Conservation (phyloP, 1,140 invertebrate genomes). For the Drosophila carrolli region DNA sequence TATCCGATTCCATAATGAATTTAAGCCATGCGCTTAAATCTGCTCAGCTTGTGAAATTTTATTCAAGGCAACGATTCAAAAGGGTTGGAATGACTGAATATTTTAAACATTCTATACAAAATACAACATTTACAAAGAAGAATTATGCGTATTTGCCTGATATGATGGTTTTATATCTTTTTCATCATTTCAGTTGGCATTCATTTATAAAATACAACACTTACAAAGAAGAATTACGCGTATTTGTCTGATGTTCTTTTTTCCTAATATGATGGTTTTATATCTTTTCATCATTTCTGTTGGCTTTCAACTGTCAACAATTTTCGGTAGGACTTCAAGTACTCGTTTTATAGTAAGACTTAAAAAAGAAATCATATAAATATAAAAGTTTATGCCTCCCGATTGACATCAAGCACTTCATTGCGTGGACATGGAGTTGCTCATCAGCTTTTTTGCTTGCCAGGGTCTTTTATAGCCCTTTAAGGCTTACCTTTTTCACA, state of each 20-base stretch:
- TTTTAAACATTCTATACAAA: too few relatives aligned
- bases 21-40: background rate
- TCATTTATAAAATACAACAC: too few relatives aligned
- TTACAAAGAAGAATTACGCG: too few relatives aligned
- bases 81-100: too few relatives aligned
- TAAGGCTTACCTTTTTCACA: constrained; percentile 23
- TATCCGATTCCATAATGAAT: constrained; percentile 16
- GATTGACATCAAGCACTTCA: constrained; percentile 1
- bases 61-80: background rate
- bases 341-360: background rate
- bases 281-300: too few relatives aligned
- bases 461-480: constrained; percentile 18
- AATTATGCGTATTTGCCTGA: too few relatives aligned
- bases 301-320: too few relatives aligned
- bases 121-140: too few relatives aligned
- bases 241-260: too few relatives aligned
- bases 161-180: too few relatives aligned
- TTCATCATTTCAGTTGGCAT: too few relatives aligned
- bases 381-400: background rate
- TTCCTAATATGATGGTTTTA: too few relatives aligned
- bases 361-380: background rate
- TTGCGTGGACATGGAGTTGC: constrained; percentile 2
- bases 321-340: background rate
- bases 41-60: background rate
- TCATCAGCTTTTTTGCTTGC: constrained; percentile 1